Evolutionary conservation across 2,888 invertebrate genomes (phyloP).

Genomic region (Sesamia inferens): DNA sequence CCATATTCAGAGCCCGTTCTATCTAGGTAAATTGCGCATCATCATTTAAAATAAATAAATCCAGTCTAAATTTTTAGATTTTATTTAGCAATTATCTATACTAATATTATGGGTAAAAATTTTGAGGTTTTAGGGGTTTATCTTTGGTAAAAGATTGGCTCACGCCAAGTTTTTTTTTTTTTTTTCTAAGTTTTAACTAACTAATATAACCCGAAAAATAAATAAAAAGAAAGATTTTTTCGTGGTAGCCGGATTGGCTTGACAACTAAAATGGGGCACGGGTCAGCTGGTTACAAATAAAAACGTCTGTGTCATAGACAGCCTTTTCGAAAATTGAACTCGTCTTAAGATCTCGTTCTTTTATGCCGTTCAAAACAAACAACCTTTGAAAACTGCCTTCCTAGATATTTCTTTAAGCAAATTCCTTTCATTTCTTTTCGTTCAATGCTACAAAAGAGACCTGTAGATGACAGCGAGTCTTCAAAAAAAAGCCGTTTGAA

Average conservation of each 20-base stretch:
- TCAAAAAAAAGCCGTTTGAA: slow-evolving; percentile 56
- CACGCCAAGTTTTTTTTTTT: too few relatives aligned
- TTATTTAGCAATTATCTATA: too few relatives aligned
- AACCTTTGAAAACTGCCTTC: slow-evolving; percentile 5
- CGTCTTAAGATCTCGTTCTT: background rate
- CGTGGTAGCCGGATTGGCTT: too few relatives aligned
- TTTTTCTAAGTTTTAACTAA: too few relatives aligned
- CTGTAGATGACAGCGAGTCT: slow-evolving; percentile 54
- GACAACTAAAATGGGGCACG: too few relatives aligned
- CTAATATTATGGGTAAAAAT: too few relatives aligned
- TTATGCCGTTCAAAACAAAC: slow-evolving; percentile 40
- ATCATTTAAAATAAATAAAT: background rate
- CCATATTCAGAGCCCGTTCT: background rate
- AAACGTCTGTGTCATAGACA: background rate
- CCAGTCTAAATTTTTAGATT: too few relatives aligned
- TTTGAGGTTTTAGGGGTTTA: too few relatives aligned
- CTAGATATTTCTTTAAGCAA: slow-evolving; percentile 37
- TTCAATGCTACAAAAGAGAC: slow-evolving; percentile 45
- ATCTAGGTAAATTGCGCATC: background rate
- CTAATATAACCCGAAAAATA: too few relatives aligned
- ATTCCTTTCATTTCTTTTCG: slow-evolving; percentile 45
- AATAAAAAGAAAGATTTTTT: too few relatives aligned
- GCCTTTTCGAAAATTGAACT: background rate
- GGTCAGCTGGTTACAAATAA: background rate
- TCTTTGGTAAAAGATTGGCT: too few relatives aligned